phyloP scores from a whole-genome alignment of 2,113 vertebrate genomes.

The Maccullochella peelii region DNA sequence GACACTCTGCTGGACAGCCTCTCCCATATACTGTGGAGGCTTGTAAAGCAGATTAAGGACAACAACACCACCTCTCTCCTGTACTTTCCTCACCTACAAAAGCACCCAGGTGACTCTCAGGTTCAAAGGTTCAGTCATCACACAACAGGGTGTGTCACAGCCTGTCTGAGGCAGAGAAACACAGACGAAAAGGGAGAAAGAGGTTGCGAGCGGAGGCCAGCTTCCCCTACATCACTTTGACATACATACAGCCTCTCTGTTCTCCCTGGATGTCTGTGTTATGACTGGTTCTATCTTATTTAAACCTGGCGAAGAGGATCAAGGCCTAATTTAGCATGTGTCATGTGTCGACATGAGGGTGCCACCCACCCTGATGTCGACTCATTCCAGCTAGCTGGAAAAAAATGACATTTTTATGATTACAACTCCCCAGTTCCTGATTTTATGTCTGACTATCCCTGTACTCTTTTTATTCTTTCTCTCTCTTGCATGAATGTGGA shows the following conservation, averaged over 20 bases:
- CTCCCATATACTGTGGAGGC: slow-evolving; percentile 69
- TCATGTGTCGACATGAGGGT: slow-evolving; percentile 12
- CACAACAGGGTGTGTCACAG: slow-evolving; percentile 53
- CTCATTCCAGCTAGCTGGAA: slow-evolving; percentile 45
- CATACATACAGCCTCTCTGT: slow-evolving; percentile 36
- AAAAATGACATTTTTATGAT: slow-evolving; percentile 57
- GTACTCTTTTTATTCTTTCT: slow-evolving; percentile 7
- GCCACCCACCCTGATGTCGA: slow-evolving; percentile 18
- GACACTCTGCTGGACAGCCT: slow-evolving; percentile 61
- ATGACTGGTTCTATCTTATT: slow-evolving; percentile 29
- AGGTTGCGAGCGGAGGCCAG: slow-evolving; percentile 10
- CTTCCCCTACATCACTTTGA: slow-evolving; percentile 44
- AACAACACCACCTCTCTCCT: slow-evolving; percentile 69
- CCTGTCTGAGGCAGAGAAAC: slow-evolving; percentile 16
- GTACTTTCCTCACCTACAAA: slow-evolving; percentile 75
- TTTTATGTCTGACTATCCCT: slow-evolving; percentile 12
- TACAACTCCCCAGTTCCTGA: slow-evolving; percentile 26
- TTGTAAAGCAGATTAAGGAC: slow-evolving; percentile 81
- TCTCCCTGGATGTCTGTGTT: slow-evolving; percentile 43
- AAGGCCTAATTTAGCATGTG: slow-evolving; percentile 48
- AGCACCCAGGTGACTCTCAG: slow-evolving; percentile 65
- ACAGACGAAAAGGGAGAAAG: slow-evolving; percentile 11
- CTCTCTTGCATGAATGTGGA: slow-evolving; percentile 12
- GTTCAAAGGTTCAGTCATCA: slow-evolving; percentile 77
- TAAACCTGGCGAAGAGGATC: slow-evolving; percentile 33